Evolutionary conservation across 2,888 invertebrate species (phyloP).

Genomic region (Drosophila cognata): DNA sequence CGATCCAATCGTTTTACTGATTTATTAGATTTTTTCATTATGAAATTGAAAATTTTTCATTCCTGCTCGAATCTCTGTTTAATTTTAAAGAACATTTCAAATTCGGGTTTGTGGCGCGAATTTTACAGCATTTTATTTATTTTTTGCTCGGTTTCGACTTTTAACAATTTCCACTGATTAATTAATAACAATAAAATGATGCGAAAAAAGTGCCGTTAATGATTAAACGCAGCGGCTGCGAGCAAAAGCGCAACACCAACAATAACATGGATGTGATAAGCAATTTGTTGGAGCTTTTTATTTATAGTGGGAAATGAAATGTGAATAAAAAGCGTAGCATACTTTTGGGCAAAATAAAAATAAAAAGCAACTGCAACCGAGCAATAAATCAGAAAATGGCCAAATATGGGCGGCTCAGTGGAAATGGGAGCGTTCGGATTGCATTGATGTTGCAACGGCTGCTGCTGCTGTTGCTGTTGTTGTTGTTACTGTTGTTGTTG

Average conservation of each 20-base stretch:
- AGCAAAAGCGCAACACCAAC: conserved; percentile 41
- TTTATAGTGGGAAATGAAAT: conserved; percentile 74
- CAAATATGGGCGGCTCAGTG: conserved; percentile 62
- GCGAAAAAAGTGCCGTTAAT: conserved; percentile 55
- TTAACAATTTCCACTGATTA: conserved; percentile 71
- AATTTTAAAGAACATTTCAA: conserved; percentile 10
- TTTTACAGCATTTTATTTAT: conserved; percentile 10
- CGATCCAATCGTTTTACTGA: neutral
- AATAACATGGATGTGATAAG: conserved; percentile 32
- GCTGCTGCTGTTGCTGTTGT: conserved; percentile 7
- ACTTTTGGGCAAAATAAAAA: conserved; percentile 60
- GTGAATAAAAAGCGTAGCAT: conserved; percentile 60
- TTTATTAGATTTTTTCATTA: neutral
- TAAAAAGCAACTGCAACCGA: conserved; percentile 41
- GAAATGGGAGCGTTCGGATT: conserved; percentile 51
- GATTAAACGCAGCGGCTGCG: conserved; percentile 67
- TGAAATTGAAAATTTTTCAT: neutral
- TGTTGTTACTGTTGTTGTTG: conserved; percentile 9
- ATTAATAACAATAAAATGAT: conserved; percentile 77
- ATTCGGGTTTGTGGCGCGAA: conserved; percentile 7
- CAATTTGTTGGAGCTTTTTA: conserved; percentile 71
- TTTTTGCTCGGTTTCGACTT: conserved; percentile 40
- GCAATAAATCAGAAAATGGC: conserved; percentile 74
- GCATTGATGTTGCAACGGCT: conserved; percentile 30
- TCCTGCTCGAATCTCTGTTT: neutral